Evolutionary conservation across 2,113 vertebrate species (phyloP).

Genomic region (Cebidichthys violaceus): DNA sequence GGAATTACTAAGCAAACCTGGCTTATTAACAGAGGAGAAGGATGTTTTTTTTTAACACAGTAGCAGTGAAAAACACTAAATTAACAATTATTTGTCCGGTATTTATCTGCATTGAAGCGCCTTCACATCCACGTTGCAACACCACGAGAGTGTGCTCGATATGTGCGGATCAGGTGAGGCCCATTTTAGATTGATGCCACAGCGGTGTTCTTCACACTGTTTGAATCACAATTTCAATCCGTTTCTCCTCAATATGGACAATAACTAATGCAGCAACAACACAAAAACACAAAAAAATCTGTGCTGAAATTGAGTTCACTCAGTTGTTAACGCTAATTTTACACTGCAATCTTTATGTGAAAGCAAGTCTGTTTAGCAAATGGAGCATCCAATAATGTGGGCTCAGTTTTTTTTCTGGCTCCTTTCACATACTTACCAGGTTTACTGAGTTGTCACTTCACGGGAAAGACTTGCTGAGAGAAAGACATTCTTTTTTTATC

Average conservation of each 20-base stretch:
- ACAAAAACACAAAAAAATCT: not conserved
- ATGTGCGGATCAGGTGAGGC: slow-evolving; percentile 9
- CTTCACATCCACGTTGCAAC: slow-evolving; percentile 6
- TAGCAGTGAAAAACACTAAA: slow-evolving; percentile 42
- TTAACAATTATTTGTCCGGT: slow-evolving; percentile 58
- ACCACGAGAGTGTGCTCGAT: slow-evolving; percentile 10
- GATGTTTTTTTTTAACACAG: slow-evolving; percentile 21
- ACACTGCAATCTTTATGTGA: slow-evolving; percentile 52
- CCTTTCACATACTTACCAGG: slow-evolving; percentile 24
- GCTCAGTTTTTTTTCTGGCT: slow-evolving; percentile 45
- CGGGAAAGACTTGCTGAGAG: slow-evolving; percentile 14
- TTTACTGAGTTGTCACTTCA: slow-evolving; percentile 22
- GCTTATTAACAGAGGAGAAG: slow-evolving; percentile 52
- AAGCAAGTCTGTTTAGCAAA: slow-evolving; percentile 46
- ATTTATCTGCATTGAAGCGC: slow-evolving; percentile 42
- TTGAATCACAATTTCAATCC: slow-evolving; percentile 16
- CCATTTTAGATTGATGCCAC: slow-evolving; percentile 33
- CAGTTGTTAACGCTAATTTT: slow-evolving; percentile 53
- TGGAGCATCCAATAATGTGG: slow-evolving; percentile 49
- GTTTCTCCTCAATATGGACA: slow-evolving; percentile 11
- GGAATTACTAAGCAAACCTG: slow-evolving; percentile 69
- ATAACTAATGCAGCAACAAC: slow-evolving; percentile 24
- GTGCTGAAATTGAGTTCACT: slow-evolving; percentile 22
- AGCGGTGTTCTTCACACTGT: slow-evolving; percentile 27
- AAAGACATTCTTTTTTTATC: not conserved